Evolutionary conservation across 2,113 vertebrate genomes (phyloP).

Genomic region (Myotis lucifugus): DNA sequence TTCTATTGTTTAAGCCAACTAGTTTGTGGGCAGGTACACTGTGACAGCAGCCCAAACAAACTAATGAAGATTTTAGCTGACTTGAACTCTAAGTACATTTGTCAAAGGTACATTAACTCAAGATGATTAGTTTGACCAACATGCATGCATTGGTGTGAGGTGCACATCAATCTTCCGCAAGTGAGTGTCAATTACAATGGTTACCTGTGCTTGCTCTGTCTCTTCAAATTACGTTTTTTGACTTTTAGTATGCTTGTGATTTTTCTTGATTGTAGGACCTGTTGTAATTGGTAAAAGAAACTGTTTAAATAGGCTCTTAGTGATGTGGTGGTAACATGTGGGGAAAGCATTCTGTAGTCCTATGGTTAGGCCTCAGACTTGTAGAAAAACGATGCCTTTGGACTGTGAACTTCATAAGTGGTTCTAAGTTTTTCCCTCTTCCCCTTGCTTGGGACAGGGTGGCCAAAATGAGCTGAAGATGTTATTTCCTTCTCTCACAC

Average conservation of each 20-base stretch:
- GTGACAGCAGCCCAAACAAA: neutral
- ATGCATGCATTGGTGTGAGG: neutral
- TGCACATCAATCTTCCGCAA: neutral
- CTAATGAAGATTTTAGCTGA: neutral
- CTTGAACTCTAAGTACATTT: neutral
- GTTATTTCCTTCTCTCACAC: neutral
- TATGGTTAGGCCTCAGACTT: neutral
- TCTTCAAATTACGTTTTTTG: neutral
- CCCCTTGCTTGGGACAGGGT: neutral
- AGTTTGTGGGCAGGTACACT: neutral
- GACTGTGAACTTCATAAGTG: neutral
- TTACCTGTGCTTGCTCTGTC: neutral
- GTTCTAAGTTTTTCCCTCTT: neutral
- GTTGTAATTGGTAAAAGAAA: neutral
- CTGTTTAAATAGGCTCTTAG: neutral
- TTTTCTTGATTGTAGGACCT: neutral
- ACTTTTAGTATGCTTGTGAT: neutral
- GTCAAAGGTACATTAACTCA: neutral
- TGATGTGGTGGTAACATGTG: neutral
- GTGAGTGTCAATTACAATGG: neutral
- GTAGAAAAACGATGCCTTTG: neutral
- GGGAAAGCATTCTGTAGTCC: neutral
- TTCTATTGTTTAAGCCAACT: neutral
- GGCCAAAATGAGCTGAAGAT: neutral
- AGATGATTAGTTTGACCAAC: neutral